Evolutionary conservation across 1,140 invertebrate genomes (phyloP), one percentile per base, ranked within the genome.

Genomic region (Drosophila punjabiensis): DNA sequence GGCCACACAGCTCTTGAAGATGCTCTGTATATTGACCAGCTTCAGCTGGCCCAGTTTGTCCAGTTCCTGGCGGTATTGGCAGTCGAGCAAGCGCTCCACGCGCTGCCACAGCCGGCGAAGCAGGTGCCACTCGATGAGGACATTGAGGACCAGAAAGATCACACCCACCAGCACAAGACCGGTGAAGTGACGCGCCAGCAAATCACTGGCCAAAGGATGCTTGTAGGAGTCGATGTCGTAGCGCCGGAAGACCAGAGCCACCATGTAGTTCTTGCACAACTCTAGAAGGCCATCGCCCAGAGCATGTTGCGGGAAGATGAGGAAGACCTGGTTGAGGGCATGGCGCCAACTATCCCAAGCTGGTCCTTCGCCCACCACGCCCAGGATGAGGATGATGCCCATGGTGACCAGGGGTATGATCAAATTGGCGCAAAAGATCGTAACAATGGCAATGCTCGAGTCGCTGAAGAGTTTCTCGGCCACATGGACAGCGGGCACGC

Each of bases 221-320:
- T 94, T 94, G 81, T 96, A 96, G 4, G 95, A 96, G 77, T 96
- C 94, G 93, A 96, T 95, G 50, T 95, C 94, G 79, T 96, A 96
- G 53, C 95, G 94, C 8, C 81, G 83, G 7, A 96, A 92, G 24
- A 96, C 70, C 59, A 94, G 71, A 2, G 94, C 85, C 5, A 94
- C 94, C 87, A 96, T 95, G 30, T 95, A 95, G 91, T 96, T 96
- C 79, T 94, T 95, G 41, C 95, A 95, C 61, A 96, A 94, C 80
- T 95, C 94, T 0, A 96, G 83, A 3, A 96, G 86, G 3, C 94
- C 95, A 82, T 96, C 95, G 13, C 94, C 95, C 1, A 96, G 81
- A 0, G 94, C 94, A 80, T 96, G 96, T 88, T 96, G 95, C 0
- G 96, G 96, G 45, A 95, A 95, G 55, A 96, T 67, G 47, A 96